phyloP scores from a whole-genome alignment of 2,113 vertebrate genomes.

The Mormyrus iriodes region DNA sequence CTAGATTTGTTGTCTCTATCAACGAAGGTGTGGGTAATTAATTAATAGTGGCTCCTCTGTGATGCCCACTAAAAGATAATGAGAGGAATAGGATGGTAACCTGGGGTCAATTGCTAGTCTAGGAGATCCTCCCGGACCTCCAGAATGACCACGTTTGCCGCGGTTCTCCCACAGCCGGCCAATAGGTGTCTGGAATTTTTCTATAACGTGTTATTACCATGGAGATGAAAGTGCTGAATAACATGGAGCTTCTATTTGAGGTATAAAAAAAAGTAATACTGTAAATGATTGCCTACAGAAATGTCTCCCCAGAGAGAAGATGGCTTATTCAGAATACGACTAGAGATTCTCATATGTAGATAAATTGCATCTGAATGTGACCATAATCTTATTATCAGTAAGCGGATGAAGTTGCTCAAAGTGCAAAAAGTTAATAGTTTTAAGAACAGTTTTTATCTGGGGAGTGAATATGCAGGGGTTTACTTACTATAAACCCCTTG shows the following conservation, averaged over 20 bases:
- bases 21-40: neutral
- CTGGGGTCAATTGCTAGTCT: neutral
- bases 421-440: neutral
- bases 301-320: neutral
- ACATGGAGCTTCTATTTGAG: neutral
- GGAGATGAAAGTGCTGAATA: neutral
- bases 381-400: neutral
- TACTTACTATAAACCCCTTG: neutral
- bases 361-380: neutral
- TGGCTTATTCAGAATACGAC: neutral
- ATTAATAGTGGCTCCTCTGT: neutral
- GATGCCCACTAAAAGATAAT: neutral
- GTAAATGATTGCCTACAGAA: neutral
- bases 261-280: neutral
- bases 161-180: neutral
- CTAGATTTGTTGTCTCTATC: neutral
- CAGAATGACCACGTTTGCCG: neutral
- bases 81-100: neutral
- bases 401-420: neutral
- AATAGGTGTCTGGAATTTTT: too few species aligned
- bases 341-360: neutral
- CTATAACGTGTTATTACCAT: neutral
- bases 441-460: neutral
- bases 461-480: neutral
- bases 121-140: neutral